Percentiles rank a stretch among this genome's conserved stretches.
Conservation (phyloP, 2,797 vertebrate species). For the Molossus molossus region DNA sequence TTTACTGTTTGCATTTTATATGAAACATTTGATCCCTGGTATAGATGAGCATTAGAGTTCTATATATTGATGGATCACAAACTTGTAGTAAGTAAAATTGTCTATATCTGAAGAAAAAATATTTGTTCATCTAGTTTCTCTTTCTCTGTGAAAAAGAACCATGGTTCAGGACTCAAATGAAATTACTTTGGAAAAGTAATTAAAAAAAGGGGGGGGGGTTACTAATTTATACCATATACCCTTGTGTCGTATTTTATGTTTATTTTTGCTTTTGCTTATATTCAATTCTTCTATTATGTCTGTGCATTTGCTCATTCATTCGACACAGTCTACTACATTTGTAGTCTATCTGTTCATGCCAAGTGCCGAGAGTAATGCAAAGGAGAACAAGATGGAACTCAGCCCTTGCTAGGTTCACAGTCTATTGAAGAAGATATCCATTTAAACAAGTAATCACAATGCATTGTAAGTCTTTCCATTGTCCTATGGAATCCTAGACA, state of each 20-base stretch:
- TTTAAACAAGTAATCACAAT: neutral
- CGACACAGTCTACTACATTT: neutral
- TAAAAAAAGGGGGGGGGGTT: neutral
- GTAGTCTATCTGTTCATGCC: neutral
- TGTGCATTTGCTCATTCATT: constrained; percentile 23
- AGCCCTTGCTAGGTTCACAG: neutral
- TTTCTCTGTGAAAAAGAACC: neutral
- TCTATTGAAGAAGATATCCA: neutral
- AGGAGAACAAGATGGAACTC: neutral
- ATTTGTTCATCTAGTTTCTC: neutral
- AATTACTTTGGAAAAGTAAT: constrained; percentile 34
- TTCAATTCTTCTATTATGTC: neutral
- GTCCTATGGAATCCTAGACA: neutral
- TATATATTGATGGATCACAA: neutral
- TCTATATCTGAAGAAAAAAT: neutral
- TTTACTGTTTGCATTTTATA: neutral
- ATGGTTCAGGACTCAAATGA: neutral
- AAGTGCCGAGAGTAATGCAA: neutral
- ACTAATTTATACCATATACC: neutral
- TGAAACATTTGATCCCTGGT: neutral
- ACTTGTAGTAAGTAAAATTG: constrained; percentile 1
- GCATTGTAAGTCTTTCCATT: neutral
- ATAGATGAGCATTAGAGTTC: neutral
- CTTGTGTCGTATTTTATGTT: neutral
- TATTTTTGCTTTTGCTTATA: constrained; percentile 8